Evolutionary conservation across 2,113 vertebrate species (phyloP), one percentile per base, ranked within the genome.

Genomic region (Helogale parvula): DNA sequence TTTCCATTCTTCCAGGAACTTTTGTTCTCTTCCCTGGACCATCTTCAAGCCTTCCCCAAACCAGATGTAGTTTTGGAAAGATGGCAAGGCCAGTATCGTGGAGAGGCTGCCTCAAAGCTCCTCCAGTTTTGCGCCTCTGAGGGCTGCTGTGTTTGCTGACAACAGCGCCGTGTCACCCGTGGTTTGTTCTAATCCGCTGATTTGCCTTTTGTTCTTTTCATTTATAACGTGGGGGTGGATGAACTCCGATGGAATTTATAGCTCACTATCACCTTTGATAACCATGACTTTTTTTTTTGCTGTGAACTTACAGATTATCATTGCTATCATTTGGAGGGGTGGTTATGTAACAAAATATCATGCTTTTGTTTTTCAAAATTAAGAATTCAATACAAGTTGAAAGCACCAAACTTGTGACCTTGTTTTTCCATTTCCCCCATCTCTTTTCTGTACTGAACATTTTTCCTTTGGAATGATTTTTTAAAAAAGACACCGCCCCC

Each of bases 51-150:
- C 76, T 81, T 93, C 90, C 50, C 27, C 52, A 88, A 92, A 90
- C 79, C 96, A 97, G 89, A 93, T 93, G 95, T 63, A 31, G 79
- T 81, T 97, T 47, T 27, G 85, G 95, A 35, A 96, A 93, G 65
- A 94, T 29, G 85, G 90, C 86, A 96, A 91, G 52, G 95, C 19
- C 60, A 60, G 33, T 12, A 27, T 10, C 6, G 35, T 1, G 9
- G 80, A 52, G 45, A 50, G 57, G 54, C 68, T 3, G 2, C 15
- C n/a, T 89, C n/a, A 4, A 45, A 41, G 10, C 21, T 50, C 35
- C 45, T 63, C 41, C 25, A 29, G 15, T n/a, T 66, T 23, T 10
- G 29, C 41, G 50, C 0, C 1, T 15, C 31, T n/a, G 25, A 27
- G 65, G 35, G 33, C 47, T 54, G 68, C 69, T 54, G 3, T 19